Conservation (phyloP, 2,113 vertebrate species). For the Lepus timidus region DNA sequence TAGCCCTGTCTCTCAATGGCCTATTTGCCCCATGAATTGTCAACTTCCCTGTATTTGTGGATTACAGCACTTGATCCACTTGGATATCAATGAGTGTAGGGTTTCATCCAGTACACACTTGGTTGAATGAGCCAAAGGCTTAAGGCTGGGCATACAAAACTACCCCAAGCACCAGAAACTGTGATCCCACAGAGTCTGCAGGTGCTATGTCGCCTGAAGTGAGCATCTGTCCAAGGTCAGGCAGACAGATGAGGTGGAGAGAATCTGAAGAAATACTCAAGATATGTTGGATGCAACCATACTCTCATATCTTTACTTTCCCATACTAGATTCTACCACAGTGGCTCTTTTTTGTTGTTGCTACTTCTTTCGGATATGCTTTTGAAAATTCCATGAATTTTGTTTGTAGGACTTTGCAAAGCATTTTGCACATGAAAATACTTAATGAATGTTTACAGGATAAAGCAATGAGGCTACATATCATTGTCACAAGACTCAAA, state of each 20-base stretch:
- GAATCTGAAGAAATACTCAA: neutral
- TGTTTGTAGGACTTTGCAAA: neutral
- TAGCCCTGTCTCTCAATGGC: neutral
- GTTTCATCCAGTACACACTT: neutral
- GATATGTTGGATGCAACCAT: neutral
- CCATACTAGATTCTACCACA: neutral
- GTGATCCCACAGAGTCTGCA: neutral
- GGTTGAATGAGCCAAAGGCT: neutral
- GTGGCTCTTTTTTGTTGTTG: neutral
- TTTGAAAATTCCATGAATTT: neutral
- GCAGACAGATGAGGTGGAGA: neutral
- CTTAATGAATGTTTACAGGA: neutral
- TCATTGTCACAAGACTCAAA: neutral
- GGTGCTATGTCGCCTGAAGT: neutral
- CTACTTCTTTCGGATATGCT: neutral
- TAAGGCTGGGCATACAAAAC: neutral
- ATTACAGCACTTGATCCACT: neutral
- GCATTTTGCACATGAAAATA: neutral
- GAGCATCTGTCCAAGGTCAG: neutral
- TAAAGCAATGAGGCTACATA: neutral
- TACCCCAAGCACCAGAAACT: neutral
- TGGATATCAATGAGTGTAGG: neutral
- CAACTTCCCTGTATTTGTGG: neutral
- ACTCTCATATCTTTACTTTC: fast-evolving
- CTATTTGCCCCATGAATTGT: neutral